phyloP scores from a whole-genome alignment of 2,113 vertebrate genomes.

The Misgurnus anguillicaudatus region DNA sequence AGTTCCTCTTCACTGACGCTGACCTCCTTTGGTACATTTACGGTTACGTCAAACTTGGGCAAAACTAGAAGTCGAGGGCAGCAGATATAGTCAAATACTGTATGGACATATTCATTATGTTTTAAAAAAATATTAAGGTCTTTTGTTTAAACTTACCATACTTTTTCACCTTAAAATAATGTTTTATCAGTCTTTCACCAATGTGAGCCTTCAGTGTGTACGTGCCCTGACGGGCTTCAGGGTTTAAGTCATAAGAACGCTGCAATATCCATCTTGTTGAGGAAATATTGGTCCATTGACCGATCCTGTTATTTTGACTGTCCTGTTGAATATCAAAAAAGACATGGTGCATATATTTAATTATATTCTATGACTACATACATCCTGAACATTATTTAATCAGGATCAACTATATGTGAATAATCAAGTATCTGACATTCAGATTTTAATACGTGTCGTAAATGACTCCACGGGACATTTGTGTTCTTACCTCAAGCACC shows the following conservation, averaged over 20 bases:
- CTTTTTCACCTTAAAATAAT: conserved; percentile 69
- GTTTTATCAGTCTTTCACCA: not conserved
- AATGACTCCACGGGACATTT: not conserved
- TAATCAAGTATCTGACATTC: not conserved
- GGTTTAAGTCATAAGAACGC: conserved; percentile 64
- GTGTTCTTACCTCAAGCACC: conserved; percentile 62
- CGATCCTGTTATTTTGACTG: conserved; percentile 58
- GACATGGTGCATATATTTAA: not conserved
- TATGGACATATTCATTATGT: not conserved
- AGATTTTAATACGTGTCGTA: not conserved
- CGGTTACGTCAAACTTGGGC: conserved; percentile 67
- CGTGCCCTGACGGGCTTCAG: conserved; percentile 63
- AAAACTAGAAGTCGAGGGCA: conserved; percentile 59
- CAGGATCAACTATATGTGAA: not conserved
- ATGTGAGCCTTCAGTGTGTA: conserved; percentile 55
- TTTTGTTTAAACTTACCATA: conserved; percentile 61
- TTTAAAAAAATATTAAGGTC: not conserved
- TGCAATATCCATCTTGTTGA: conserved; percentile 62
- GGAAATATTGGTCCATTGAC: conserved; percentile 67
- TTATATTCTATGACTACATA: not conserved
- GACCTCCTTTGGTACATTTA: conserved; percentile 47
- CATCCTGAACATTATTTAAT: not conserved
- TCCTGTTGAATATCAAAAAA: conserved; percentile 59
- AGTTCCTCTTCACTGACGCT: conserved; percentile 52
- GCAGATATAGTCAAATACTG: not conserved